Evolutionary conservation across 2,888 invertebrate species (phyloP).

Genomic region (Sussaba pulchella): DNA sequence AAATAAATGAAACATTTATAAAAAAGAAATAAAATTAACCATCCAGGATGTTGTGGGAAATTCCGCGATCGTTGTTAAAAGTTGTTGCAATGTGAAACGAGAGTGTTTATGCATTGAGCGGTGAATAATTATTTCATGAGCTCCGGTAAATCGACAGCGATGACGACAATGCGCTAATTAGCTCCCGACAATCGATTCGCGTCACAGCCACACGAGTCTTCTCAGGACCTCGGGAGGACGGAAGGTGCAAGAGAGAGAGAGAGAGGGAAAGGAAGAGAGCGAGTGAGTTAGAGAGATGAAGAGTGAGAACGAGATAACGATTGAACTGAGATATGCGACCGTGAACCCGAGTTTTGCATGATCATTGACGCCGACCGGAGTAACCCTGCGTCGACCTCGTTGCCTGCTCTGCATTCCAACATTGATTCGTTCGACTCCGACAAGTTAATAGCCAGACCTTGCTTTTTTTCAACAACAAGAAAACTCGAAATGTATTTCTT

Average conservation of each 20-base stretch:
- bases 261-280: conserved; percentile 4
- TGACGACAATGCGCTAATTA: conserved; percentile 64
- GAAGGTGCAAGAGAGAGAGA: neutral
- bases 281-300: too few relatives aligned
- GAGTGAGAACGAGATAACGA: conserved; percentile 14
- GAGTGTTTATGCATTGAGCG: conserved; percentile 31
- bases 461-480: too few relatives aligned
- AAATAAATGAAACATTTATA: conserved; percentile 28
- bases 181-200: conserved; percentile 63
- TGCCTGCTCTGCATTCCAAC: conserved; percentile 26
- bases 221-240: conserved; percentile 20
- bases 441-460: neutral
- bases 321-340: conserved; percentile 51
- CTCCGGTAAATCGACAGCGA: conserved; percentile 58
- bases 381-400: conserved; percentile 43
- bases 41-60: conserved; percentile 38
- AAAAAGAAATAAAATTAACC: too few relatives aligned
- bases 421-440: neutral
- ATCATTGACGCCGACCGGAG: conserved; percentile 37
- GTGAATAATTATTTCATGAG: conserved; percentile 54
- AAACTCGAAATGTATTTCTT: too few relatives aligned
- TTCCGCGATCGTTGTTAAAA: conserved; percentile 48
- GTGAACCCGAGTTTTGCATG: conserved; percentile 62
- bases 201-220: conserved; percentile 47
- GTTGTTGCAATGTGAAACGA: conserved; percentile 9